These are phyloP conservation scores for Collichthys lucidus DNA, from an alignment of 2,113 vertebrate genomes.

Conservation along the genomic window DNA sequence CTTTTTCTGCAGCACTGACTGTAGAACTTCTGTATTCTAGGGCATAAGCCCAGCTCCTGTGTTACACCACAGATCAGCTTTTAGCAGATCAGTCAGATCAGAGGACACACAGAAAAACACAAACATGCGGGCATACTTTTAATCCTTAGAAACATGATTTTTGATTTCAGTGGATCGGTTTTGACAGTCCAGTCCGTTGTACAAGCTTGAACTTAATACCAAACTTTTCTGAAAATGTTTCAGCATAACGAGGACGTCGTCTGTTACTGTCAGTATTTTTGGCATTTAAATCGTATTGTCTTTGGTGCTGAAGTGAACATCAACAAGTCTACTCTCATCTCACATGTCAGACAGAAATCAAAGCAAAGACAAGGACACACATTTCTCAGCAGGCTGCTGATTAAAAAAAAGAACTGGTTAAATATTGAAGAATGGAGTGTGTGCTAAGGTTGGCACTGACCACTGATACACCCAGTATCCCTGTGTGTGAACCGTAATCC, in stretches of 20 bases:
- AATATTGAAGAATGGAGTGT: conserved; percentile 24
- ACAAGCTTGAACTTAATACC: no score
- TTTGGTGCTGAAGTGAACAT: background rate
- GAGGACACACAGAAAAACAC: no score
- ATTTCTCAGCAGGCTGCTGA: background rate
- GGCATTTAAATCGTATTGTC: background rate
- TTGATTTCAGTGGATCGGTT: no score
- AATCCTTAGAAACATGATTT: no score
- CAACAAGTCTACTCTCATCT: background rate
- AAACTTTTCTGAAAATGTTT: no score
- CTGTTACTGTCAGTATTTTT: background rate
- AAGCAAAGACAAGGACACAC: background rate
- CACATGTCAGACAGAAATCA: background rate
- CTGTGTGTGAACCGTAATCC: conserved; percentile 16
- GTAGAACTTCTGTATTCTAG: no score
- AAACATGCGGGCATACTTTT: no score
- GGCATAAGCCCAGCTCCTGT: no score
- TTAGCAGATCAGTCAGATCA: no score
- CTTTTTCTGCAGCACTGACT: no score
- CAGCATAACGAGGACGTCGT: conserved; percentile 9
- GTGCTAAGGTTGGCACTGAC: background rate
- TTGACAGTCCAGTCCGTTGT: no score
- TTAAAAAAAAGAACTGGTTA: conserved; percentile 7
- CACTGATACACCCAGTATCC: conserved; percentile 1
- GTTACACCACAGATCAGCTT: no score